Base-by-base conservation (phyloP, 2,888 invertebrate species). In the Drosophila dives region DNA sequence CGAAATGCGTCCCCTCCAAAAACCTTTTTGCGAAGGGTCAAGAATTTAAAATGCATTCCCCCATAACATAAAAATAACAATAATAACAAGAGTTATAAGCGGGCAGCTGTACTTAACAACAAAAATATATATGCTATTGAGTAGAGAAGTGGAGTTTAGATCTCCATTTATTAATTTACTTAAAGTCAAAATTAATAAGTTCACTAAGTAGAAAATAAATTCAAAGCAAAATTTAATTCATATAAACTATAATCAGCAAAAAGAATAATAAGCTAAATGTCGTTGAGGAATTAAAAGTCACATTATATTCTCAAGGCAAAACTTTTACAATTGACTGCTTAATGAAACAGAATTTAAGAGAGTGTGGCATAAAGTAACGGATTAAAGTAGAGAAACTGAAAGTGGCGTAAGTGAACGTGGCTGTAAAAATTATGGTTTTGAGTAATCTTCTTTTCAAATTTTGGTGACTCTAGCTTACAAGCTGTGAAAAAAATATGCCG, bases 41-140 rank as follows among this genome's bases (percentile, higher is more conserved):
- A 58, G 40, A 64, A 75, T 70, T 64, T 38, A 33, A 74, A 74
- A 42, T 75, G 33, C 60, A 58, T 64, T 64, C 54, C 54, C 62
- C 23, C 20, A 20, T 12, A 6, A 12, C 1, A 20, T 7, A 45
- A 7, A 15, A 23, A 23, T 8, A 45, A 0, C 26, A 26, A 29
- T 48, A 17, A 17, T 10, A 26, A 20, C 1, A 45, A 20, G 7
- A 20, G 45, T 45, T 45, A 2, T 20, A 45, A 7, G 12, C 20
- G 12, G 3, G 45, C 23, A 15, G 3, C 45, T 15, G 23, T 15
- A 15, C 23, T 23, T 15, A 2, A 10, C 23, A 15, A 23, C 29
- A 23, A 15, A 23, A 23, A 23, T 15, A 7, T 8, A 23, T 17
- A 15, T 20, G 6, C 2, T 20, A 20, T 42, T 42, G 20, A 20